Evolutionary conservation across 2,113 vertebrate genomes (phyloP), one percentile per base, ranked within the genome.

Genomic region (Protobothrops mucrosquamatus): DNA sequence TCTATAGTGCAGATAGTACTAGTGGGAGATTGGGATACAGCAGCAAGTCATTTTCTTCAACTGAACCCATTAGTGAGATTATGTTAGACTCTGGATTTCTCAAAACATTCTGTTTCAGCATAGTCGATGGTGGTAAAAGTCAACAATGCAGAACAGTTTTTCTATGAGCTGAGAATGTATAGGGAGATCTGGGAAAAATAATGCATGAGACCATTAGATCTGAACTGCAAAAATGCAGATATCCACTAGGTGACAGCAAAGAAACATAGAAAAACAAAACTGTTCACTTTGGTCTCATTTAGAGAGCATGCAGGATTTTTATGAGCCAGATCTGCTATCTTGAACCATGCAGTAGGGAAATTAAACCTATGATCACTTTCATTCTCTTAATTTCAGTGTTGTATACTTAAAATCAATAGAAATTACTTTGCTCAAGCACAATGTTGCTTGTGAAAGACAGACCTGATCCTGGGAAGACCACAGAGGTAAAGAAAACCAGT

Each of bases 391-490:
- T 0, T 8, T 8, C 2, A 94, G 56, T 93, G 91, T 93, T 74
- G 92, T 57, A 15, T 51, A 74, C 1, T 89, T 89, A 95, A 57
- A 89, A 92, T 91, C 3, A 52, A 93, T 9, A 52, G 94, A 93
- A 95, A 94, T 94, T 90, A 59, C 87, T 94, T 92, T 64, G 57
- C 87, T 94, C 29, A 74, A 89, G 94, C 95, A 85, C 24, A 91
- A 94, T 94, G 94, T 93, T 96, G 91, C 93, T 94, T 94, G 93
- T 97, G 95, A 97, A 95, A 96, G 92, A 92, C 43, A 54, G 56
- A 52, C 93, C 1, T 61, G 94, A 91, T 96, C 95, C 90, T 26
- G 93, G 94, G 93, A 96, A 81, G 26, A 57, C 81, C 69, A 56
- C 2, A 29, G 51, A 91, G 7, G 14, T 34, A 95, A 87, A 94